Conservation (phyloP, 1,140 invertebrate species). For the Apocrypta bakeri region DNA sequence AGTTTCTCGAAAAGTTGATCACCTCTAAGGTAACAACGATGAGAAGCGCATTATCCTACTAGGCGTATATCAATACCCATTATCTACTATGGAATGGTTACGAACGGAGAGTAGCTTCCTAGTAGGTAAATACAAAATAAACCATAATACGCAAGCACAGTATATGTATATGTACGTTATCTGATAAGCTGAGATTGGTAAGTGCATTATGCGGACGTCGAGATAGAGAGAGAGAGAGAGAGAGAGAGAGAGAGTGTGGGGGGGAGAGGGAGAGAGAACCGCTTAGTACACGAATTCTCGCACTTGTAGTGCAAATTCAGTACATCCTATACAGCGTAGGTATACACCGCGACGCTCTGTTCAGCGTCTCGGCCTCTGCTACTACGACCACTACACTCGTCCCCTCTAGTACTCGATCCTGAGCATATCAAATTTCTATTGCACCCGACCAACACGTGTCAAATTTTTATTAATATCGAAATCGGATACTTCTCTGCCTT, state of each 20-base stretch:
- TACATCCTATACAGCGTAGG: background rate
- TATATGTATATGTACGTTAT: background rate
- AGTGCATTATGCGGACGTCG: background rate
- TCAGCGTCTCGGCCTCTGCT: background rate
- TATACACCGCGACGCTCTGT: background rate
- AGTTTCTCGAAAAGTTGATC: no score
- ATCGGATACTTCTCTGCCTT: background rate
- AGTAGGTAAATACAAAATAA: background rate
- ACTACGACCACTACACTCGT: background rate
- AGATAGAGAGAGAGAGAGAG: no score
- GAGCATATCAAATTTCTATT: slow-evolving; percentile 32
- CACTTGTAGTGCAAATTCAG: slow-evolving; percentile 21
- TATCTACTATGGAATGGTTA: no score
- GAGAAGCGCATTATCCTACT: no score
- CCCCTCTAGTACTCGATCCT: background rate
- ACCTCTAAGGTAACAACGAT: no score
- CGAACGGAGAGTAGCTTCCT: no score
- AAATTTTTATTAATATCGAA: slow-evolving; percentile 31
- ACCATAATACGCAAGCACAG: background rate
- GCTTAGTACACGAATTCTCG: background rate
- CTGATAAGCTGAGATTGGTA: background rate
- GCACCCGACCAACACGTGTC: background rate
- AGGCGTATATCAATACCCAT: no score
- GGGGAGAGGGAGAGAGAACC: no score
- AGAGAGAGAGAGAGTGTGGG: no score